Evolutionary conservation across 2,113 vertebrate genomes (phyloP).

Genomic region (Eira barbara): DNA sequence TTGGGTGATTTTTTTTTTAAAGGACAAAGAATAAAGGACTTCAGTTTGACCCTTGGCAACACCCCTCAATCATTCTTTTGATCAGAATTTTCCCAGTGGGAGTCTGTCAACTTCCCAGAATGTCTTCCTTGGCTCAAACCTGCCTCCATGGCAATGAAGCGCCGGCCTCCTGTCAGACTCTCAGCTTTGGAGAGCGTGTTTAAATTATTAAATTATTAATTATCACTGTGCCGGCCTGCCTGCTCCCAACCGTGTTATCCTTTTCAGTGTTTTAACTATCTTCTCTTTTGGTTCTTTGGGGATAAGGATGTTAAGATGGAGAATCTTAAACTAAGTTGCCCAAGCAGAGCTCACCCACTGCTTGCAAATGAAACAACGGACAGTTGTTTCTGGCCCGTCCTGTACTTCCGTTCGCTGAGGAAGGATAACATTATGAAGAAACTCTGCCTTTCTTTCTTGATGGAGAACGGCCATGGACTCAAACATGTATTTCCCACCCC

Average conservation of each 20-base stretch:
- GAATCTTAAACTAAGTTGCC: background rate
- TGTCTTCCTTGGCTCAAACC: conserved; percentile 65
- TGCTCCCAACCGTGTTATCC: conserved; percentile 22
- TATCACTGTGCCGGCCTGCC: conserved; percentile 34
- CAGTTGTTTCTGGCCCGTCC: background rate
- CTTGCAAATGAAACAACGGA: background rate
- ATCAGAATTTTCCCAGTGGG: conserved; percentile 76
- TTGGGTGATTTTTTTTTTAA: conserved; percentile 62
- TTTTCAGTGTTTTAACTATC: conserved; percentile 45
- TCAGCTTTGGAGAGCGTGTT: background rate
- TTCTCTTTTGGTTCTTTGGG: background rate
- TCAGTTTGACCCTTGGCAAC: conserved; percentile 72
- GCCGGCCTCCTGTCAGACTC: conserved; percentile 17
- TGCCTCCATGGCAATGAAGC: conserved; percentile 22
- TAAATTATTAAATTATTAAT: conserved; percentile 56
- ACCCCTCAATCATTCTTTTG: conserved; percentile 80
- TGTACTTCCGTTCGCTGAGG: background rate
- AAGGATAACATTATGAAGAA: background rate
- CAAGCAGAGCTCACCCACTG: background rate
- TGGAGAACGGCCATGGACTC: background rate
- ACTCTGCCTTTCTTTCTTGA: background rate
- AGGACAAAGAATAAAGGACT: conserved; percentile 74
- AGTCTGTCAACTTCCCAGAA: conserved; percentile 27
- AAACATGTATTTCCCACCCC: background rate
- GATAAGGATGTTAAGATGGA: conserved; percentile 30